Base-by-base conservation (phyloP, 2,113 vertebrate genomes). In the Clarias magur region DNA sequence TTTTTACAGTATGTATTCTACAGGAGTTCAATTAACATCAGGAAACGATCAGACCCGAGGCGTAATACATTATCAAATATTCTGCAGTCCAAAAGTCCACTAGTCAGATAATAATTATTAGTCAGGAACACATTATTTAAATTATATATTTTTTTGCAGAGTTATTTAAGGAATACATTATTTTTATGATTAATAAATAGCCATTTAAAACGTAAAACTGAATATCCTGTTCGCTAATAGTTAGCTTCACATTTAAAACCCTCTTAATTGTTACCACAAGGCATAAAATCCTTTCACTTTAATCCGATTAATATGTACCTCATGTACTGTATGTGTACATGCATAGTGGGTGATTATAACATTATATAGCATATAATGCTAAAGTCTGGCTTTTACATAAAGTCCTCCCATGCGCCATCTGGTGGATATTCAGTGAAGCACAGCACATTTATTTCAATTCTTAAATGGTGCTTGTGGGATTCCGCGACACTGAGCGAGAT, bases 61-160 rank as follows among this genome's bases (percentile, higher is more conserved):
- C 56, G 27, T 19, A 59, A 21, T 21, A 59, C 78, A 11, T 59
- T 57, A 80, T 19, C 78, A 34, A 80, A 80, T 21, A 80, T n/a
- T 78, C 48, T n/a, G 54, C 12, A 54, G 75, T 80, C 78, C 78
- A 59, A 80, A 80, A 59, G 56, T 80, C 78, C 78, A 57, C 54
- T 15, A 27, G 7, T 56, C 75, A 27, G 78, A 80, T 59, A 30
- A 21, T 80, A 59, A 57, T 80, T 80, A 80, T 30, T 34, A 80
- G 30, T 30, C 78, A 59, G 27, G 27, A 21, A 30, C n/a, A 34
- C 17, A 34, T 80, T 80, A 80, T 59, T 80, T 59, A 80, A 80
- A 80, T 59, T 4, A 21, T 80, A 34, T 80, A 30, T 80, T 19
- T 34, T 38, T 19, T 72, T 34, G 65, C 65, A 68, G 0, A n/a